Percentiles rank a stretch among this genome's conserved stretches.
phyloP scores from a whole-genome alignment of 1,140 invertebrate genomes.

The Agrilus planipennis region DNA sequence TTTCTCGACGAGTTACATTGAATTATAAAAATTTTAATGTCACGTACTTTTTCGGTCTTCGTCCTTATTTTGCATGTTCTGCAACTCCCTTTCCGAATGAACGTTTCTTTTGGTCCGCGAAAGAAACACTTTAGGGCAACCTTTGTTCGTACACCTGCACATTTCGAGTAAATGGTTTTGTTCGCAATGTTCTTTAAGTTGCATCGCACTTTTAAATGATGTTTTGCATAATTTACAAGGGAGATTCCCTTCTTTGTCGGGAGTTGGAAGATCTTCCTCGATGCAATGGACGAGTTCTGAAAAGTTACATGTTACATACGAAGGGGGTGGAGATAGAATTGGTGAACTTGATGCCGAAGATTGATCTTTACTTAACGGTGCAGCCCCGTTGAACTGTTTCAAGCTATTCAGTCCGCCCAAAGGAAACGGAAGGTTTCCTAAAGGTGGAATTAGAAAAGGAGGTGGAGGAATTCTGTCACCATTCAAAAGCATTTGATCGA shows the following conservation, averaged over 20 bases:
- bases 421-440: slow-evolving; percentile 31
- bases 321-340: slow-evolving; percentile 21
- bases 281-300: slow-evolving; percentile 32
- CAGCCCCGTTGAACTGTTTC: slow-evolving; percentile 28
- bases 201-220: slow-evolving; percentile 43
- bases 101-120: slow-evolving; percentile 60
- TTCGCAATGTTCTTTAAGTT: slow-evolving; percentile 56
- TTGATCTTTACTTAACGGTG: slow-evolving; percentile 28
- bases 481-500: slow-evolving; percentile 34
- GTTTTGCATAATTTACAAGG: slow-evolving; percentile 54
- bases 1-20: no score
- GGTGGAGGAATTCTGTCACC: slow-evolving; percentile 36
- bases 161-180: slow-evolving; percentile 56
- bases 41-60: slow-evolving; percentile 16
- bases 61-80: slow-evolving; percentile 27
- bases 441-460: slow-evolving; percentile 38
- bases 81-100: slow-evolving; percentile 47
- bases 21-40: slow-evolving; percentile 33
- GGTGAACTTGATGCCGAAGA: slow-evolving; percentile 34
- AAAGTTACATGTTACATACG: slow-evolving; percentile 4
- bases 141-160: slow-evolving; percentile 66
- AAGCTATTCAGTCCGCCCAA: slow-evolving; percentile 36
- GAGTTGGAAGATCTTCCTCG: slow-evolving; percentile 43
- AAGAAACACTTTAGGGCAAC: slow-evolving; percentile 72
- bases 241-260: slow-evolving; percentile 48